Percentiles rank a stretch among this genome's conserved stretches.
These are phyloP conservation scores for Bostrychus sinensis DNA, from an alignment of 2,113 vertebrate species.

Conservation along the genomic window DNA sequence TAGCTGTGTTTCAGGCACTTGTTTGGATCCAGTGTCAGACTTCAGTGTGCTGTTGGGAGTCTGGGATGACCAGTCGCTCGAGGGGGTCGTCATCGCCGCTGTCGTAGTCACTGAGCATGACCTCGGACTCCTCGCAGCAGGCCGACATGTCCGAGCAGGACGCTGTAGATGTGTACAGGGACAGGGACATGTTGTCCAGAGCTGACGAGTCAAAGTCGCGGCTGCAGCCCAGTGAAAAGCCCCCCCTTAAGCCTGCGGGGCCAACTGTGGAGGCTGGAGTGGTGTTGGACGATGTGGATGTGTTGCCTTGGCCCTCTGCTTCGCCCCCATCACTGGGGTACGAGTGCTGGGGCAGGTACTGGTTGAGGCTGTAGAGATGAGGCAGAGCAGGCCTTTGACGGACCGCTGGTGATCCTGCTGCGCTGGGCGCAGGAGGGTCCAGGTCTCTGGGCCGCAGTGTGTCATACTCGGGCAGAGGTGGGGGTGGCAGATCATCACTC, in stretches of 20 bases:
- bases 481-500: slow-evolving; percentile 89
- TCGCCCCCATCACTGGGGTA: slow-evolving; percentile 84
- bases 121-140: slow-evolving; percentile 95
- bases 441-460: slow-evolving; percentile 87
- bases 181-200: slow-evolving; percentile 89
- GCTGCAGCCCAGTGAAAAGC: slow-evolving; percentile 82
- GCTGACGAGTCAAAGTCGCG: slow-evolving; percentile 86
- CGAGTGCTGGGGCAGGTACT: slow-evolving; percentile 90
- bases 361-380: slow-evolving; percentile 88
- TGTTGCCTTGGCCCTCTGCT: slow-evolving; percentile 79
- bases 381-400: slow-evolving; percentile 86
- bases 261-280: slow-evolving; percentile 71
- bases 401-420: slow-evolving; percentile 74
- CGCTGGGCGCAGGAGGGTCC: slow-evolving; percentile 75
- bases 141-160: slow-evolving; percentile 98
- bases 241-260: slow-evolving; percentile 79
- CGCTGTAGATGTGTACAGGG: slow-evolving; percentile 90
- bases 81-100: slow-evolving; percentile 92
- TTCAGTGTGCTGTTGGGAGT: slow-evolving; percentile 94
- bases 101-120: slow-evolving; percentile 96
- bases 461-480: slow-evolving; percentile 89
- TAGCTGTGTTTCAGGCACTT: slow-evolving; percentile 92
- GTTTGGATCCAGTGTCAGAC: slow-evolving; percentile 91
- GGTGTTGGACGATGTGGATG: slow-evolving; percentile 54
- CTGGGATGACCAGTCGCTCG: slow-evolving; percentile 86